These are phyloP conservation scores for Epinotia brunnichana DNA, from an alignment of 2,888 invertebrate genomes.

Conservation along the genomic window DNA sequence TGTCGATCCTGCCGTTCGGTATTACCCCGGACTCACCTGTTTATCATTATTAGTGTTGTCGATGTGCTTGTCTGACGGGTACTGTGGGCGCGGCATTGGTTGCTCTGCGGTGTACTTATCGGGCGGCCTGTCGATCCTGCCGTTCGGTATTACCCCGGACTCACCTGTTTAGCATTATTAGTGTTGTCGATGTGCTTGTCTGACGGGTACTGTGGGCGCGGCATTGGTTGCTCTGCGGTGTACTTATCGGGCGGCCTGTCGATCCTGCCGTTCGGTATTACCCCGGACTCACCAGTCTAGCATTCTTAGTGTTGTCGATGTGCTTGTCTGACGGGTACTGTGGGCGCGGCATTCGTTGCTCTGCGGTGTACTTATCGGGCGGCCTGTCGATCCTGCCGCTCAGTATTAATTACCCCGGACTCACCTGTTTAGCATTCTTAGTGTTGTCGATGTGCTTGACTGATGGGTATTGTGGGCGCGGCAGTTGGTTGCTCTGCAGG, in stretches of 20 bases:
- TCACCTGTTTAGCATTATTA: conserved; percentile 78
- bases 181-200: conserved; percentile 80
- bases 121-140: conserved; percentile 64
- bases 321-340: conserved; percentile 85
- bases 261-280: conserved; percentile 49
- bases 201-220: conserved; percentile 88
- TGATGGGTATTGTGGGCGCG: conserved; percentile 87
- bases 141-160: conserved; percentile 44
- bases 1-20: conserved; percentile 58
- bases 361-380: conserved; percentile 81
- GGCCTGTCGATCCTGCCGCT: conserved; percentile 68
- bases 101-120: conserved; percentile 85
- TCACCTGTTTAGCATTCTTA: conserved; percentile 88
- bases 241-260: conserved; percentile 75
- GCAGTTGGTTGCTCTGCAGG: conserved; percentile 88
- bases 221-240: conserved; percentile 88
- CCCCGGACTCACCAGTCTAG: conserved; percentile 15
- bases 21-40: not conserved
- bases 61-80: conserved; percentile 14
- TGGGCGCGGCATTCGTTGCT: conserved; percentile 89
- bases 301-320: conserved; percentile 82
- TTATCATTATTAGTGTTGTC: not conserved
- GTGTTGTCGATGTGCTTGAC: conserved; percentile 84
- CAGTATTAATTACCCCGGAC: conserved; percentile 2
- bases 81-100: conserved; percentile 89